These are phyloP conservation scores for Dicycla oo DNA, from an alignment of 2,888 invertebrate species.

Conservation along the genomic window DNA sequence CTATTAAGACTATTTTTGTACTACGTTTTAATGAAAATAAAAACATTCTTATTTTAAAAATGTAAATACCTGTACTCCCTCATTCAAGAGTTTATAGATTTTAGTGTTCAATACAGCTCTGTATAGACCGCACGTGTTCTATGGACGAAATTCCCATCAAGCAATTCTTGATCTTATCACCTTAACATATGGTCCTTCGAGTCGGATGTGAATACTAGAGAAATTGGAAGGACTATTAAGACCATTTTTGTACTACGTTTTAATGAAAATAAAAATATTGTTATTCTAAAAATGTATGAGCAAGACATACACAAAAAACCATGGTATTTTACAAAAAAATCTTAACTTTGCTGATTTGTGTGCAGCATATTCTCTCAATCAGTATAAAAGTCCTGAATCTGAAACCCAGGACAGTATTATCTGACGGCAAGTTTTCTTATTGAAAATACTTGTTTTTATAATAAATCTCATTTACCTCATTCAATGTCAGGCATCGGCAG, in stretches of 20 bases:
- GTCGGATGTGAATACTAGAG: neutral
- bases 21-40: neutral
- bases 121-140: neutral
- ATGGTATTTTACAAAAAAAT: neutral
- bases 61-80: too few relatives aligned
- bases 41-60: neutral
- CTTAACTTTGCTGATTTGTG: neutral
- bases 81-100: neutral
- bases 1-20: neutral
- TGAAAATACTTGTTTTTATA: slow-evolving; percentile 28
- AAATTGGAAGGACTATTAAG: neutral
- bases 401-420: neutral
- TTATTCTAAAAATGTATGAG: neutral
- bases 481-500: slow-evolving; percentile 22
- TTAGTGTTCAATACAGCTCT: neutral
- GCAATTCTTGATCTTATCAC: neutral
- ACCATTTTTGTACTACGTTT: neutral
- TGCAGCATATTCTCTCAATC: neutral
- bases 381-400: neutral
- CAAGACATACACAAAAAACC: neutral
- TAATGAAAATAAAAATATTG: neutral
- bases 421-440: neutral
- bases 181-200: neutral
- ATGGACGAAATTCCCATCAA: neutral
- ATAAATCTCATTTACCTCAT: slow-evolving; percentile 46